Evolutionary conservation across 2,797 vertebrate genomes (phyloP), one percentile per base, ranked within the genome.

Genomic region (Sparus aurata): DNA sequence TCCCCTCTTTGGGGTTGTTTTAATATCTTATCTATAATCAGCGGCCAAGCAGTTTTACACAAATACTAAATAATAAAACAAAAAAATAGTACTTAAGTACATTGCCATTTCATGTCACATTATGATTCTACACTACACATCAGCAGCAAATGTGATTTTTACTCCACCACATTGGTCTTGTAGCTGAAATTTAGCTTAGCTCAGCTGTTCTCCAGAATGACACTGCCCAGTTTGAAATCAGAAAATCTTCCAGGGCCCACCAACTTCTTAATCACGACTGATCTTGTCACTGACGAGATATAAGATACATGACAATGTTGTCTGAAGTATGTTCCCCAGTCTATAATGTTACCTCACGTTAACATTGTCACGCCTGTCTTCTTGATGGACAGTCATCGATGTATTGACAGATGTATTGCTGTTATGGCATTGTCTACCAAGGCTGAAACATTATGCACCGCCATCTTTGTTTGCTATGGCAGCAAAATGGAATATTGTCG

Each of bases 1-100:
- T 47, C 54, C 49, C 46, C 41, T 49, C 69, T 34, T 16, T 22
- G 23, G 62, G 52, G 30, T 69, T 67, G 9, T 30, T 27, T 49
- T 38, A 60, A 46, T 27, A 64, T 46, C 13, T 2, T 9, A 27
- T 41, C 15, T 38, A 15, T 38, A 38, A 27, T 53, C 52, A 23
- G 23, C 38, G 8, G 17, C 18, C n/a, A 38, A 12, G 13, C 22
- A 43, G 13, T 12, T 61, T 45, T 45, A 61, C n/a, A 0, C 38
- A 43, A 43, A 4, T 58, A 34, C 27, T n/a, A n/a, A n/a, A n/a
- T n/a, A n/a, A n/a, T n/a, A n/a, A n/a, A n/a, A n/a, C n/a, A n/a
- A n/a, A n/a, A n/a, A n/a, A n/a, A n/a, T n/a, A n/a, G n/a, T n/a
- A n/a, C n/a, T n/a, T n/a, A n/a, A n/a, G n/a, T n/a, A n/a, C n/a